Base-by-base conservation (phyloP, 2,797 vertebrate species). In the Peromyscus aztecus region DNA sequence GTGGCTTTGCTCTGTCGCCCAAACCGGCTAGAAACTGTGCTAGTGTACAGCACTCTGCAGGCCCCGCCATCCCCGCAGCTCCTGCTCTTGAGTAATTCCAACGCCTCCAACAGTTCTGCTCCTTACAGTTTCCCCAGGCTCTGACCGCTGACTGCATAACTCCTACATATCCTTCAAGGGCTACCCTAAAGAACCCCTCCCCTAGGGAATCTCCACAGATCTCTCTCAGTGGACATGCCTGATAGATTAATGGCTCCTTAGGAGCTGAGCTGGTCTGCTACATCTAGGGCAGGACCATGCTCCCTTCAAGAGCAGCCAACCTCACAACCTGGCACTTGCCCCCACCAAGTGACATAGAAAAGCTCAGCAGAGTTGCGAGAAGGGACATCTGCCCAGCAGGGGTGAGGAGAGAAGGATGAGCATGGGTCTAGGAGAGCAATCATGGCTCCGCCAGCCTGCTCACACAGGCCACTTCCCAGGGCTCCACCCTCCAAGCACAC, bases 151-250 rank as follows among this genome's bases (percentile, higher is more conserved):
- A n/a, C 43, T 34, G 57, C 73, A 55, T 16, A 69, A 73, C 37
- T 59, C 34, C 63, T 73, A 13, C 43, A 69, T 34, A 14, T 34
- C 65, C 85, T 84, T 73, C 85, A 84, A 46, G 59, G 19, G 40
- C 24, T 37, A 76, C 40, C 37, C 55, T 88, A 40, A 23, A 57
- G 71, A 86, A 57, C 34, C 11, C 61, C 31, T 61, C 75, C 67
- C 19, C 77, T 59, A 29, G 23, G 71, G 61, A 94, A 71, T 52
- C 95, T 82, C 69, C 94, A 82, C 71, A 87, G 83, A 31, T 24
- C 29, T 12, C 81, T 77, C 17, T 69, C 78, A 27, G 69, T 0
- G 9, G 29, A 65, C 40, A 34, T 8, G 34, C 69, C 71, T 55
- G 49, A 43, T 40, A 43, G 29, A 4, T 49, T 6, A 10, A 23